These are phyloP conservation scores for Rhopalosiphum nymphaeae DNA, from an alignment of 2,888 invertebrate genomes.

Conservation along the genomic window DNA sequence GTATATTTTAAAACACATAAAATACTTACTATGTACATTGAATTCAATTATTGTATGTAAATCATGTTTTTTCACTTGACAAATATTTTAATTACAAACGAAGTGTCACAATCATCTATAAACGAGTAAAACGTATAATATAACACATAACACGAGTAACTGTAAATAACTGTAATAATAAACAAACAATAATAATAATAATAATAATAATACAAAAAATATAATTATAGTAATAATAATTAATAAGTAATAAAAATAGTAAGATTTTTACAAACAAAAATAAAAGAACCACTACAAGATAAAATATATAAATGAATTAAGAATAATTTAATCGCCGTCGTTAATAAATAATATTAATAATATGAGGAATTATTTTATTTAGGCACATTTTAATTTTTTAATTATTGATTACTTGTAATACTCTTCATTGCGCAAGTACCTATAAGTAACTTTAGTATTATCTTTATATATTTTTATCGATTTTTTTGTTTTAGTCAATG, in stretches of 20 bases:
- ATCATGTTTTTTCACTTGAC: background rate
- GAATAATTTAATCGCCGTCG: background rate
- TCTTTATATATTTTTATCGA: background rate
- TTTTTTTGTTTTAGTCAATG: background rate
- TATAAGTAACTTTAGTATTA: background rate
- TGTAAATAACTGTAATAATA: background rate
- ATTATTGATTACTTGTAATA: background rate
- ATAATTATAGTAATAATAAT: background rate
- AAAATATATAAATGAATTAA: background rate
- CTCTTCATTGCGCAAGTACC: background rate
- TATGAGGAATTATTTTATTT: background rate
- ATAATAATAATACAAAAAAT: background rate
- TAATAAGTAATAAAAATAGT: background rate
- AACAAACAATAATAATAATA: conserved; percentile 7
- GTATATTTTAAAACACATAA: background rate
- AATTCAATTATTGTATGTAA: background rate
- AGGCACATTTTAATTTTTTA: background rate
- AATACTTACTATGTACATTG: background rate
- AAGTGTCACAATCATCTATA: background rate
- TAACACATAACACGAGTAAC: background rate
- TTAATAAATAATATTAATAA: background rate
- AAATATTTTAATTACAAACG: conserved; percentile 10
- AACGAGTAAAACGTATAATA: background rate
- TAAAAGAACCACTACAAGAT: background rate
- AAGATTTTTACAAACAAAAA: no score